These are phyloP conservation scores for Paramisgurnus dabryanus DNA, from an alignment of 2,113 vertebrate species.

Conservation along the genomic window DNA sequence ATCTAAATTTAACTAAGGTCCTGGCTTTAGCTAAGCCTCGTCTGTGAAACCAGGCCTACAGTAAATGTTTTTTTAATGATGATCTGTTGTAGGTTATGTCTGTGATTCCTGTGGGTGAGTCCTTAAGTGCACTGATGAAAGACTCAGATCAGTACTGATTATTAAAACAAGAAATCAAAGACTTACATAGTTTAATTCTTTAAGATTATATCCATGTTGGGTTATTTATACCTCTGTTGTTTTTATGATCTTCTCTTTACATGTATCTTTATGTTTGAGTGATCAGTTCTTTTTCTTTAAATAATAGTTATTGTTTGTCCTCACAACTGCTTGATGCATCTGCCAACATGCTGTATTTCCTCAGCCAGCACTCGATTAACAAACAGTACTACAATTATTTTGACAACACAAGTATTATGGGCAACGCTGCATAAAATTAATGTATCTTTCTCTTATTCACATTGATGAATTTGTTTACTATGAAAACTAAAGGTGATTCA, in stretches of 20 bases:
- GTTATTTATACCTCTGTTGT: slow-evolving; percentile 48
- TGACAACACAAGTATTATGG: slow-evolving; percentile 68
- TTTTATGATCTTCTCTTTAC: background rate
- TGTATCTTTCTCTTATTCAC: slow-evolving; percentile 25
- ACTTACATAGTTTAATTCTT: too few relatives aligned
- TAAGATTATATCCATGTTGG: too few relatives aligned
- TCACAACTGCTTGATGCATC: slow-evolving; percentile 70
- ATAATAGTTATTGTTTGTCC: slow-evolving; percentile 50
- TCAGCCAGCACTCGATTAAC: slow-evolving; percentile 74
- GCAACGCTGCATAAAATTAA: slow-evolving; percentile 59
- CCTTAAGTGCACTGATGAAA: too few relatives aligned
- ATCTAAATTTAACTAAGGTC: too few relatives aligned
- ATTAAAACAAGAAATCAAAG: too few relatives aligned
- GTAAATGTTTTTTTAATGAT: too few relatives aligned
- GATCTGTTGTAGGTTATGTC: too few relatives aligned
- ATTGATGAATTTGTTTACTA: background rate
- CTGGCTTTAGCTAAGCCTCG: too few relatives aligned
- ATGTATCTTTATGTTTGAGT: slow-evolving; percentile 4
- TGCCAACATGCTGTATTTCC: slow-evolving; percentile 70
- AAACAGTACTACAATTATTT: slow-evolving; percentile 73
- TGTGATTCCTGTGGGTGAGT: too few relatives aligned
- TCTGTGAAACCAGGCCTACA: too few relatives aligned
- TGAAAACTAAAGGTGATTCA: too few relatives aligned
- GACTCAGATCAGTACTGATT: too few relatives aligned
- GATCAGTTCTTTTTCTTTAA: slow-evolving; percentile 55